A percentile compares a stretch with the other conserved stretches of the same genome.
Evolutionary conservation across 1,140 invertebrate genomes (phyloP).

Genomic region (Homarus americanus): DNA sequence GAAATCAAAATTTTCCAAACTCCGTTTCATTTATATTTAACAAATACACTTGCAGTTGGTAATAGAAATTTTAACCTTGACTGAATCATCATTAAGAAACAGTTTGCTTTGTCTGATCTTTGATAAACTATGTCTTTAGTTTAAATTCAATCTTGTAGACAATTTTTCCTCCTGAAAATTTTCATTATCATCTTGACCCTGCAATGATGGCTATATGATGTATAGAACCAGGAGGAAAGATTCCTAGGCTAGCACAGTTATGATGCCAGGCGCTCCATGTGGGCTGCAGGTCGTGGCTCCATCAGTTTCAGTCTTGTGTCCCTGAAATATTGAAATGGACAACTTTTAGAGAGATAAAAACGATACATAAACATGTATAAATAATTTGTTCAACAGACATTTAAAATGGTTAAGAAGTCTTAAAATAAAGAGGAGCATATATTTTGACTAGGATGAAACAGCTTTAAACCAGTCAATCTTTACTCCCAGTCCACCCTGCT

Average conservation of each 20-base stretch:
- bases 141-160: background rate
- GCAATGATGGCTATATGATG: background rate
- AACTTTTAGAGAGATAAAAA: no score
- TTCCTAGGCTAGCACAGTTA: slow-evolving; percentile 52
- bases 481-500: no score
- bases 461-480: no score
- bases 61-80: background rate
- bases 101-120: background rate
- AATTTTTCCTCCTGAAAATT: background rate
- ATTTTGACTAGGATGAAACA: no score
- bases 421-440: no score
- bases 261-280: slow-evolving; percentile 69
- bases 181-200: background rate
- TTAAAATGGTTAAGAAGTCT: no score
- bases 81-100: background rate
- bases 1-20: background rate
- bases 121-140: background rate
- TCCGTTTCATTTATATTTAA: background rate
- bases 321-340: slow-evolving; percentile 31
- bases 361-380: no score
- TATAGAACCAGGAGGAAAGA: background rate
- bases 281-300: slow-evolving; percentile 62
- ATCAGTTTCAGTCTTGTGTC: slow-evolving; percentile 69
- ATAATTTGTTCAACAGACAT: no score
- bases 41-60: background rate